Evolutionary conservation across 2,888 invertebrate species (phyloP).

Genomic region (Congeria kusceri): DNA sequence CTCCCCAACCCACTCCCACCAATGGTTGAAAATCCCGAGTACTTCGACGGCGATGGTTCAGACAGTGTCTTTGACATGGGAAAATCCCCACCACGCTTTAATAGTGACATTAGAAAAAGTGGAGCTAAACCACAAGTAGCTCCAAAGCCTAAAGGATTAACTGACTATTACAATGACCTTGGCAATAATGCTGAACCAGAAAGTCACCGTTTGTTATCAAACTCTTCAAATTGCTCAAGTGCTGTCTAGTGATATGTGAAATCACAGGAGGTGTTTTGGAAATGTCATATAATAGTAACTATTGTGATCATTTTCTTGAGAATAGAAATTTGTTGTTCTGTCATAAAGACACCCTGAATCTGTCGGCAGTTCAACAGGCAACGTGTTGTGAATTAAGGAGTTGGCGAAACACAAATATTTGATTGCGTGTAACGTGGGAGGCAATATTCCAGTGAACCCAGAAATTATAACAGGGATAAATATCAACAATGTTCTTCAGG

Average conservation of each 20-base stretch:
- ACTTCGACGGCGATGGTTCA: slow-evolving; percentile 60
- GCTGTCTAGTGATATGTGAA: slow-evolving; percentile 1
- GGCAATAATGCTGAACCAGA: slow-evolving; percentile 35
- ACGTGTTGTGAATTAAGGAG: too few relatives aligned
- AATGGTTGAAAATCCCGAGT: slow-evolving; percentile 71
- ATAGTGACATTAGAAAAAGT: slow-evolving; percentile 7
- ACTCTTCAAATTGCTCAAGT: slow-evolving; percentile 55
- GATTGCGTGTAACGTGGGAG: too few relatives aligned
- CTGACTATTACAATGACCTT: slow-evolving; percentile 68
- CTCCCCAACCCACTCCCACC: slow-evolving; percentile 42
- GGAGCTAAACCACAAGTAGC: slow-evolving; percentile 56
- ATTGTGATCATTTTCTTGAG: too few relatives aligned
- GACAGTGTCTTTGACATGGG: slow-evolving; percentile 36
- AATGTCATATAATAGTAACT: too few relatives aligned
- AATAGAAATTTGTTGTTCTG: too few relatives aligned
- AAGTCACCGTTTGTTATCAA: slow-evolving; percentile 55
- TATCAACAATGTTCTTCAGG: too few relatives aligned
- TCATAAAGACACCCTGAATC: too few relatives aligned
- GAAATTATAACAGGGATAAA: too few relatives aligned
- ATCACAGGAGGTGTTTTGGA: not conserved
- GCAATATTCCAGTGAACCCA: too few relatives aligned
- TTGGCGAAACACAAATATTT: too few relatives aligned
- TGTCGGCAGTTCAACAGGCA: too few relatives aligned
- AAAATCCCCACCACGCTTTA: not conserved
- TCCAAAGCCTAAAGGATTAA: slow-evolving; percentile 58